These are phyloP conservation scores for Drosophila tropicalis DNA, from an alignment of 1,140 invertebrate genomes.

Conservation along the genomic window DNA sequence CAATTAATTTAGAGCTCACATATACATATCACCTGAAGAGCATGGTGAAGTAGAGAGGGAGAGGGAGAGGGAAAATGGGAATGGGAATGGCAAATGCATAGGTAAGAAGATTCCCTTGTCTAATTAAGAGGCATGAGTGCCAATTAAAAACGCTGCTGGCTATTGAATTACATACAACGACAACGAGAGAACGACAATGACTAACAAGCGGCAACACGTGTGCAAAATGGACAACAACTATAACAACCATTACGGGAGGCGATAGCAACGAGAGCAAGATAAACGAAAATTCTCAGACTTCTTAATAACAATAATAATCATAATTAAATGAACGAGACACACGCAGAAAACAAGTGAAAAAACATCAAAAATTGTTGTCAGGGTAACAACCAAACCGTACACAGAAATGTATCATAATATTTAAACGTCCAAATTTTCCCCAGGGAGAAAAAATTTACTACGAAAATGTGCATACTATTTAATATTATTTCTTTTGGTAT, in stretches of 20 bases:
- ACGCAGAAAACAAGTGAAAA: background rate
- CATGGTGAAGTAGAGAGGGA: background rate
- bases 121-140: constrained; percentile 50
- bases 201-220: constrained; percentile 19
- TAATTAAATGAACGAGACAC: constrained; percentile 7
- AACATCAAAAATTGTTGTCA: constrained; percentile 11
- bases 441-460: no score
- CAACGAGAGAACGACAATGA: constrained; percentile 4
- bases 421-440: no score
- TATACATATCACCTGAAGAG: background rate
- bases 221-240: constrained; percentile 6
- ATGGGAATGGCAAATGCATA: constrained; percentile 7
- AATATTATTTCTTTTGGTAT: no score
- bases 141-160: constrained; percentile 37
- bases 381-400: background rate
- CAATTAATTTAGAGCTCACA: constrained; percentile 57
- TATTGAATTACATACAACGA: constrained; percentile 23
- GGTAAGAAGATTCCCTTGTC: constrained; percentile 31
- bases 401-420: background rate
- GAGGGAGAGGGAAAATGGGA: no score
- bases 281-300: background rate
- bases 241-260: background rate
- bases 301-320: background rate
- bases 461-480: no score
- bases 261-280: background rate